Conservation (phyloP, 2,888 invertebrate genomes). For the Plutella xylostella region DNA sequence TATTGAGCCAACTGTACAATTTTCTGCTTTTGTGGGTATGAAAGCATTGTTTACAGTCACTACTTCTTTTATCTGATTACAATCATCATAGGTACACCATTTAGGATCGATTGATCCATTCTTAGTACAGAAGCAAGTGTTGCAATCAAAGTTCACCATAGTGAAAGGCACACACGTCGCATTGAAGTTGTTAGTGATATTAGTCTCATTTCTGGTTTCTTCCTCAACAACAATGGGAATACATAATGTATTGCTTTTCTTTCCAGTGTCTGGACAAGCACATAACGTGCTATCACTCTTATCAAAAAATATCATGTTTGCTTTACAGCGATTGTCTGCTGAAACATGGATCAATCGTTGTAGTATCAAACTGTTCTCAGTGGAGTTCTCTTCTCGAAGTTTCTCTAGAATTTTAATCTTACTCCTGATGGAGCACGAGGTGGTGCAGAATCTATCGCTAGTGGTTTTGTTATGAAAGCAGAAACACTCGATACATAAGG, state of each 20-base stretch:
- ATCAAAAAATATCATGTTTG: too few relatives aligned
- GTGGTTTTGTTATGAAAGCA: conserved; percentile 35
- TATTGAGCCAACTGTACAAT: conserved; percentile 43
- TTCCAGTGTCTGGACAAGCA: conserved; percentile 39
- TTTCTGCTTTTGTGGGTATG: neutral
- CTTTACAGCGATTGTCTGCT: too few relatives aligned
- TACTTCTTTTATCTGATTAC: conserved; percentile 21
- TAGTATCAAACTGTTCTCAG: too few relatives aligned
- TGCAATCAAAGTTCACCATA: conserved; percentile 51
- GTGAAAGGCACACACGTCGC: conserved; percentile 43
- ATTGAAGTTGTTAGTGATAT: conserved; percentile 21
- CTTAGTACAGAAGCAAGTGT: conserved; percentile 51
- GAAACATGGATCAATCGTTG: too few relatives aligned
- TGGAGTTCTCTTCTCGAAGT: conserved; percentile 26
- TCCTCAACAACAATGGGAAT: conserved; percentile 23
- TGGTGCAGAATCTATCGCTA: conserved; percentile 37
- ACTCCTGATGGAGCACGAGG: conserved; percentile 34
- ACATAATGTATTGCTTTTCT: conserved; percentile 33
- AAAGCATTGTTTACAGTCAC: neutral
- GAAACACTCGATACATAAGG: conserved; percentile 47
- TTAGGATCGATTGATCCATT: conserved; percentile 46
- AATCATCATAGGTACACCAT: conserved; percentile 58
- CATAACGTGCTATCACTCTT: conserved; percentile 39
- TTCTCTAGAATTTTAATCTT: conserved; percentile 41
- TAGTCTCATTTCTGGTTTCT: neutral